These are phyloP conservation scores for Ethmia dodecea DNA, from an alignment of 2,888 invertebrate genomes.

Conservation along the genomic window DNA sequence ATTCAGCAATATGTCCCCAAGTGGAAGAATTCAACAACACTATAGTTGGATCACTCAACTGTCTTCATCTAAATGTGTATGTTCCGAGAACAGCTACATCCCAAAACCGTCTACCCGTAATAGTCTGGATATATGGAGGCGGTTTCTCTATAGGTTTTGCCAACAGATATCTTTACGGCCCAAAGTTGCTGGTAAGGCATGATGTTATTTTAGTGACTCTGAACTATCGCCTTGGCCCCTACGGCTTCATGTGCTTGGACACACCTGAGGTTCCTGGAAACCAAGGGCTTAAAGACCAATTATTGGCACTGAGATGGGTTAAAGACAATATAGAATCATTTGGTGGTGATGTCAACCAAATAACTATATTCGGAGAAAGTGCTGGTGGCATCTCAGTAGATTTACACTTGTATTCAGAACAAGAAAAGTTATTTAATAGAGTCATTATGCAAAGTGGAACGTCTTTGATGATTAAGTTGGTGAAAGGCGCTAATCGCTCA, in stretches of 20 bases:
- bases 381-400: slow-evolving; percentile 18
- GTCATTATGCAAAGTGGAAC: slow-evolving; percentile 45
- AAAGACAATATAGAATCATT: slow-evolving; percentile 21
- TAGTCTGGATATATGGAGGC: slow-evolving; percentile 25
- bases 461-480: slow-evolving; percentile 19
- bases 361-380: slow-evolving; percentile 21
- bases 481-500: slow-evolving; percentile 16
- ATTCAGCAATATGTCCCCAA: slow-evolving; percentile 34
- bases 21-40: slow-evolving; percentile 22
- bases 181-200: slow-evolving; percentile 22
- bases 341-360: slow-evolving; percentile 19
- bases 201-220: slow-evolving; percentile 25
- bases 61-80: slow-evolving; percentile 30
- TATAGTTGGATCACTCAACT: slow-evolving; percentile 26
- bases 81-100: slow-evolving; percentile 17
- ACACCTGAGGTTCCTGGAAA: slow-evolving; percentile 23
- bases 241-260: slow-evolving; percentile 25
- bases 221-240: slow-evolving; percentile 24
- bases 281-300: slow-evolving; percentile 23
- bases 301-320: slow-evolving; percentile 20
- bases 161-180: slow-evolving; percentile 17
- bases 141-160: slow-evolving; percentile 13
- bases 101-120: slow-evolving; percentile 16
- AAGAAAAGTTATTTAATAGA: slow-evolving; percentile 39
- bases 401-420: slow-evolving; percentile 33